A percentile compares a stretch with the other conserved stretches of the same genome.
phyloP scores from a whole-genome alignment of 2,888 invertebrate species.

The Arge pagana region DNA sequence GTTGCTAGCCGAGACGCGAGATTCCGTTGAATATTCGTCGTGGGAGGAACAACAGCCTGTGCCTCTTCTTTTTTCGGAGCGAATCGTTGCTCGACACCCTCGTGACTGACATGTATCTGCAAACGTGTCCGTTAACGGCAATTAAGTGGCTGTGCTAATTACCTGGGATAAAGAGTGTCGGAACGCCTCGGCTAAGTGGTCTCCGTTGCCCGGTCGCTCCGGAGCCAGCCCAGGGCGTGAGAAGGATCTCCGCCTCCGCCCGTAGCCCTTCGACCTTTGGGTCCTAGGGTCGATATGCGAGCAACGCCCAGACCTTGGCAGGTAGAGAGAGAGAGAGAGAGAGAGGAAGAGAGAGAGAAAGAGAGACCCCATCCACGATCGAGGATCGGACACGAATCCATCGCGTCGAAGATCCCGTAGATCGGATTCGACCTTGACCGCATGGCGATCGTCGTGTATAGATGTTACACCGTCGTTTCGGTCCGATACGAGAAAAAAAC shows the following conservation, averaged over 20 bases:
- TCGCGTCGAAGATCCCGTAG: no score
- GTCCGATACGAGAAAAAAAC: conserved; percentile 28
- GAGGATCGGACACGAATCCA: no score
- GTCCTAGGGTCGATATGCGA: conserved; percentile 37
- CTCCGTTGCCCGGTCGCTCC: conserved; percentile 48
- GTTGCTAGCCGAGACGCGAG: no score
- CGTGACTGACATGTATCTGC: conserved; percentile 52
- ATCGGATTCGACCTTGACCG: conserved; percentile 28
- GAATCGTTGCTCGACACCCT: conserved; percentile 5
- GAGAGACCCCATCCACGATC: no score
- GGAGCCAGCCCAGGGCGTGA: conserved; percentile 57
- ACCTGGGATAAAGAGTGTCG: conserved; percentile 50
- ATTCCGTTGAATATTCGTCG: no score
- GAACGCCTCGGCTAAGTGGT: conserved; percentile 50
- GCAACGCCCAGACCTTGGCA: conserved; percentile 30
- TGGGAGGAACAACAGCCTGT: background rate
- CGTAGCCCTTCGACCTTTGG: conserved; percentile 55
- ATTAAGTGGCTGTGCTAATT: conserved; percentile 56
- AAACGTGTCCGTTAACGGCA: conserved; percentile 50
- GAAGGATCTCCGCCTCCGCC: conserved; percentile 46
- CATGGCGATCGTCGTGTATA: conserved; percentile 24
- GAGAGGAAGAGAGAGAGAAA: no score
- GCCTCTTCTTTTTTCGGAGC: background rate
- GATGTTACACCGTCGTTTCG: background rate
- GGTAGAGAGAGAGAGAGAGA: conserved; percentile 8